Base-by-base conservation (phyloP, 1,140 invertebrate genomes). In the Bombus huntii region DNA sequence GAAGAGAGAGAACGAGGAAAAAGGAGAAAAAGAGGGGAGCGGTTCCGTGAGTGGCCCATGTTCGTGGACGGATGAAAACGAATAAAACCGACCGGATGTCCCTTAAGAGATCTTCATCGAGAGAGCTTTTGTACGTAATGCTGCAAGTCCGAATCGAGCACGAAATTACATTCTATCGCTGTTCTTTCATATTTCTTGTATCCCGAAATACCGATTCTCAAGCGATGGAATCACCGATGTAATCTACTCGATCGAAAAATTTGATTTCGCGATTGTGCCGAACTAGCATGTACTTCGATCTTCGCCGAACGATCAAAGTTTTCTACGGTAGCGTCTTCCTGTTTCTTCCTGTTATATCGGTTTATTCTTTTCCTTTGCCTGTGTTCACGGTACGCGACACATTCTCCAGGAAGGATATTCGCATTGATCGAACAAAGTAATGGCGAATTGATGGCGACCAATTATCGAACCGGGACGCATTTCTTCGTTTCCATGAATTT, bases 101-200 rank as follows among this genome's bases (percentile, higher is more conserved):
- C 68, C 77, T 80, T 75, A 90, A 90, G 86, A 83, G 86, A 88
- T 90, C 86, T 88, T 88, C 80, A 90, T 90, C 84, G 82, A 66
- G 59, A 68, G 83, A 83, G 90, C 81, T 86, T 88, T 88, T 80
- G 81, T 88, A 66, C 71, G 86, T 86, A 81, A 90, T 75, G 65
- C 74, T 37, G 78, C 62, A 3, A 73, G 74, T 68, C 77, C 74
- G 86, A 80, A 78, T 70, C 88, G 25, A 42, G 3, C 57, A 53
- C 53, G 66, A 68, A 83, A 90, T 90, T 90, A 86, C 80, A 78
- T 86, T 66, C 75, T 31, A 66, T 28, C 79, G 34, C 37, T 66
- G 53, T 70, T 80, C 53, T 57, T 88, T 87, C 28, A 39, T 84
- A 42, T 28, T 78, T 42, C 53, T 53, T 18, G 10, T n/a, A 31